phyloP scores from a whole-genome alignment of 2,797 vertebrate genomes.

The Vipera latastei region DNA sequence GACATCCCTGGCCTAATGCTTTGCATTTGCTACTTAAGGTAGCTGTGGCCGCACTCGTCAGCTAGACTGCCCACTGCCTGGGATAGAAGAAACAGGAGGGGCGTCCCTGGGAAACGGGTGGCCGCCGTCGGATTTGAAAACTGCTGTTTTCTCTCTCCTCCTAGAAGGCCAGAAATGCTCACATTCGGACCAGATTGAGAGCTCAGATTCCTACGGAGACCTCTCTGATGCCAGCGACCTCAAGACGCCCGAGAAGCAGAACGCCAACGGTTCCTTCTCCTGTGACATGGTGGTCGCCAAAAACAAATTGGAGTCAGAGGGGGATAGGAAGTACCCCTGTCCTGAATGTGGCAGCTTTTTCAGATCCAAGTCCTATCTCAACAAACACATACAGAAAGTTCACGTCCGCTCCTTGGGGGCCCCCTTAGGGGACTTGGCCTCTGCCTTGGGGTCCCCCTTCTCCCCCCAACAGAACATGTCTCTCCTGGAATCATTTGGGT shows the following conservation, averaged over 20 bases:
- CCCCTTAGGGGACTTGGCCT: constrained; percentile 81
- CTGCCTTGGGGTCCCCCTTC: constrained; percentile 86
- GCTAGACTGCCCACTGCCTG: not conserved
- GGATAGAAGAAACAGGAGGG: not conserved
- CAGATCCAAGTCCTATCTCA: constrained; percentile 99
- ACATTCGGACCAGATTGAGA: constrained; percentile 93
- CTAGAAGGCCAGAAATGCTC: constrained; percentile 95
- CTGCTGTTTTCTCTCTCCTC: constrained; percentile 56
- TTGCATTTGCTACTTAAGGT: not conserved
- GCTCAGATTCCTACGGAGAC: constrained; percentile 93
- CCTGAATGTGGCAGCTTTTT: constrained; percentile 95
- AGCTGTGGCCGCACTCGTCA: not conserved
- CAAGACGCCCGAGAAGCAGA: constrained; percentile 89
- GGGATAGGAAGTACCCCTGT: constrained; percentile 94
- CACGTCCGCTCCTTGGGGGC: constrained; percentile 83
- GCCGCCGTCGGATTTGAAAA: constrained; percentile 29
- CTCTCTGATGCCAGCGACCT: constrained; percentile 91
- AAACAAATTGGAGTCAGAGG: constrained; percentile 86
- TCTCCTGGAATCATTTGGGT: constrained; percentile 96
- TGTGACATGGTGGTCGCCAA: constrained; percentile 79
- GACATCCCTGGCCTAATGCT: not conserved
- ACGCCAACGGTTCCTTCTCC: constrained; percentile 77
- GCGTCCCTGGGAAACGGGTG: not conserved
- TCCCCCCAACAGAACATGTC: constrained; percentile 99
- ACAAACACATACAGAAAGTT: constrained; percentile 98